These are phyloP conservation scores for Xenentodon cancila DNA, from an alignment of 2,797 vertebrate species.

Conservation along the genomic window DNA sequence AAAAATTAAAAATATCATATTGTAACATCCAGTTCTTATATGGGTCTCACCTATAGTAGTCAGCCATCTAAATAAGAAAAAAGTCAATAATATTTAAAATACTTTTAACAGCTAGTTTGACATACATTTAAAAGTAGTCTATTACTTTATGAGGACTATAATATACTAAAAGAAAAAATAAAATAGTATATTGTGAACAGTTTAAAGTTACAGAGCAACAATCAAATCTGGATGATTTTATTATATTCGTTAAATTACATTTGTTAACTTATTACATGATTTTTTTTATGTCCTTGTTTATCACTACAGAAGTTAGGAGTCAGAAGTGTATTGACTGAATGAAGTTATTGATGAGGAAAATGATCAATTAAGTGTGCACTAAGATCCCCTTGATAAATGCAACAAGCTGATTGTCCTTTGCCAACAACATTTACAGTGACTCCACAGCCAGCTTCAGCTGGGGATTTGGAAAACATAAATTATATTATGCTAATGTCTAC, in stretches of 20 bases:
- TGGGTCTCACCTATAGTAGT: too few relatives aligned
- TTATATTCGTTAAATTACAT: too few relatives aligned
- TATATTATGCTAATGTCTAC: constrained; percentile 73
- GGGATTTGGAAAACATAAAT: constrained; percentile 64
- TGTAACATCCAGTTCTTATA: too few relatives aligned
- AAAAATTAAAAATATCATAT: too few relatives aligned
- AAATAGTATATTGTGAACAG: background rate
- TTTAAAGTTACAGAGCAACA: constrained; percentile 2
- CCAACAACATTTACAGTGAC: constrained; percentile 60
- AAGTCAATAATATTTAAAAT: too few relatives aligned
- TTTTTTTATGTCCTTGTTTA: constrained; percentile 6
- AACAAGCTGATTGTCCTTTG: constrained; percentile 58
- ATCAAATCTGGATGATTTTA: background rate
- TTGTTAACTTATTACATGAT: background rate
- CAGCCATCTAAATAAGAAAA: too few relatives aligned
- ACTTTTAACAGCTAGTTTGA: too few relatives aligned
- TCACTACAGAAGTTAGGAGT: constrained; percentile 18
- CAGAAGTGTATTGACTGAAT: constrained; percentile 38
- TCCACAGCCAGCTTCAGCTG: constrained; percentile 56
- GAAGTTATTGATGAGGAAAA: constrained; percentile 63
- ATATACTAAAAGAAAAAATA: background rate
- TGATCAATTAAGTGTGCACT: constrained; percentile 58
- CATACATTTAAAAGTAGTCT: too few relatives aligned
- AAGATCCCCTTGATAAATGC: too few relatives aligned
- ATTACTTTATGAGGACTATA: background rate